Evolutionary conservation across 2,113 vertebrate species (phyloP), one percentile per base, ranked within the genome.

Genomic region (Circaetus cinerascens): DNA sequence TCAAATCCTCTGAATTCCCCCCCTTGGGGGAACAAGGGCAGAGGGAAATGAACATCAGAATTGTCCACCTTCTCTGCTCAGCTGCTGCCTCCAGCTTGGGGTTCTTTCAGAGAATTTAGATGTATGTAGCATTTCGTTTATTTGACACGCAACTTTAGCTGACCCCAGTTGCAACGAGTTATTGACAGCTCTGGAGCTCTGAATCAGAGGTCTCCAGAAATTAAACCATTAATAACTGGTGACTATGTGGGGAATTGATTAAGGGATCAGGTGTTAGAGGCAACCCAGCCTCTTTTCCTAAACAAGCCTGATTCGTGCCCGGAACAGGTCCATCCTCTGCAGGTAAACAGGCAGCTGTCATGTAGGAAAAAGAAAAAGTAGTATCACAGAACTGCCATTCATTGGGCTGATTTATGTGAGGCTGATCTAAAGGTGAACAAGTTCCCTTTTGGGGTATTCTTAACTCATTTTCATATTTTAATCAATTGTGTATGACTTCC

Each of bases 331-430:
- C 13, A 7, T 13, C 32, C 63, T 67, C 55, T 26, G 36, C 41
- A 55, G 36, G 46, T 32, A 60, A 90, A 68, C 21, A 56, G 40
- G 57, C 23, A 34, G 21, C 40, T 29, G 16, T 8, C 57, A 30
- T 0, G 0, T 0, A 7, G 0, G 3, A 36, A 59, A 38, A 55
- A 41, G 7, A 2, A 11, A 23, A 40, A n/a, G 20, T 9, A 32
- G 20, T 25, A 6, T 30, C 11, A 9, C 7, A 56, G 59, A 59
- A 55, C 9, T 50, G 60, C 23, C 48, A 11, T 22, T 72, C 21
- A 5, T 10, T 21, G 29, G 60, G 32, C 40, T 66, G 57, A 34
- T 34, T 22, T 26, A 40, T 7, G 46, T 20, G 45, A 51, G 60
- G 21, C 26, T 59, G 45, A 59, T 25, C 51, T 40, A 68, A 55